Base-by-base conservation (phyloP, 1,140 invertebrate genomes). In the Geopemphigus sp. region DNA sequence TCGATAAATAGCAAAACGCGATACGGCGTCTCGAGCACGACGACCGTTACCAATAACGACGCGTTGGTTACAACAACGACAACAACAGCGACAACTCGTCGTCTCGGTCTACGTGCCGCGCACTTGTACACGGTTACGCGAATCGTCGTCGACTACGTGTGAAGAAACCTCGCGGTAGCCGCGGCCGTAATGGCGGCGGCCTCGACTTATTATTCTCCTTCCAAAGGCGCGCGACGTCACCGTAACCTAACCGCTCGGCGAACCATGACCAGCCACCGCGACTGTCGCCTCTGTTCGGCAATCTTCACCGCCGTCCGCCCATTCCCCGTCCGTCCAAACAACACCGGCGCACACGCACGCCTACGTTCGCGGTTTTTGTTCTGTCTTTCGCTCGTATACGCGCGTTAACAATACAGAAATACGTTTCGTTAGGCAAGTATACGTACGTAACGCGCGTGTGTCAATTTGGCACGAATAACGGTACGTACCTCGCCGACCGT, bases 241-340 rank as follows among this genome's bases (percentile, higher is more conserved):
- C 39, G 32, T 59, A 26, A 24, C 32, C 56, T 39, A 39, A n/a
- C 56, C 8, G 56, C 22, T 45, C 22, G 39, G 22, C 72, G 72
- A 39, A 74, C 72, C 53, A 19, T 74, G n/a, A 59, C 54, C 24
- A 56, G 19, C n/a, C 14, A n/a, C 73, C 10, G 26, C 56, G 22
- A 39, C 53, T 74, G 72, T 74, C 54, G 73, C 73, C 32, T 22
- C 56, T 32, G 56, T 47, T 63, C 39, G 32, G 29, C 70, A 47
- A 59, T 39, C 26, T 39, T 57, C 53, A 22, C 45, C 29, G 26
- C 15, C 54, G 10, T 8, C 45, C 19, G 17, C 45, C 26, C 5
- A n/a, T 17, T 5, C 24, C 11, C 39, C 17, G 17, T 39, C 32
- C 3, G 8, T 8, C 32, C 32, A 8, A 8, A 39, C 32, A 8